Conservation (phyloP, 2,888 invertebrate species). For the Pammene fasciana region DNA sequence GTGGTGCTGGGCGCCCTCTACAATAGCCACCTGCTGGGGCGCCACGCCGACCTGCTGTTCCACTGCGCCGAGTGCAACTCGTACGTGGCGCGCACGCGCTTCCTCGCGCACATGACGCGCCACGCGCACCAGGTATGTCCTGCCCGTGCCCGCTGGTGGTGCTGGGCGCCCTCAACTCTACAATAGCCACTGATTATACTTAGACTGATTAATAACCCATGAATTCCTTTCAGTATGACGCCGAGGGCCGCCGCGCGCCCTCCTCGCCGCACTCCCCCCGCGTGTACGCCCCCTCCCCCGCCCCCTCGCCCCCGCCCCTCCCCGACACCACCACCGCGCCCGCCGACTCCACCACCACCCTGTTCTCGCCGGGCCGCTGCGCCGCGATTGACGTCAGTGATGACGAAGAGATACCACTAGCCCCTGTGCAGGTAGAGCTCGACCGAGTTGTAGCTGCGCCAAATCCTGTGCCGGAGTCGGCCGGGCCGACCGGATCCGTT, state of each 20-base stretch:
- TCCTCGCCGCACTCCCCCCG: not conserved
- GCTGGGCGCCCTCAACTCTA: no score
- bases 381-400: conserved; percentile 63
- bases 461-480: no score
- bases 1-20: conserved; percentile 41
- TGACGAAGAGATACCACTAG: conserved; percentile 43
- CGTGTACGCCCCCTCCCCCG: conserved; percentile 23
- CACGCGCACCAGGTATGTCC: not conserved
- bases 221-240: conserved; percentile 46
- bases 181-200: no score
- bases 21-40: conserved; percentile 58
- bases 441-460: no score
- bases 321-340: conserved; percentile 51
- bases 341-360: conserved; percentile 57
- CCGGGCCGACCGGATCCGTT: no score
- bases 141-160: not conserved
- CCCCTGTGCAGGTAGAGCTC: not conserved
- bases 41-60: conserved; percentile 64
- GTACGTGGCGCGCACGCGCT: conserved; percentile 61
- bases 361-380: conserved; percentile 57
- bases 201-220: no score
- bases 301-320: conserved; percentile 32
- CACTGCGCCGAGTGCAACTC: conserved; percentile 71
- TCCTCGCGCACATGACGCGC: conserved; percentile 3
- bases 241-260: conserved; percentile 20